Evolutionary conservation across 2,888 invertebrate genomes (phyloP).

Genomic region (Cerastis leucographa): DNA sequence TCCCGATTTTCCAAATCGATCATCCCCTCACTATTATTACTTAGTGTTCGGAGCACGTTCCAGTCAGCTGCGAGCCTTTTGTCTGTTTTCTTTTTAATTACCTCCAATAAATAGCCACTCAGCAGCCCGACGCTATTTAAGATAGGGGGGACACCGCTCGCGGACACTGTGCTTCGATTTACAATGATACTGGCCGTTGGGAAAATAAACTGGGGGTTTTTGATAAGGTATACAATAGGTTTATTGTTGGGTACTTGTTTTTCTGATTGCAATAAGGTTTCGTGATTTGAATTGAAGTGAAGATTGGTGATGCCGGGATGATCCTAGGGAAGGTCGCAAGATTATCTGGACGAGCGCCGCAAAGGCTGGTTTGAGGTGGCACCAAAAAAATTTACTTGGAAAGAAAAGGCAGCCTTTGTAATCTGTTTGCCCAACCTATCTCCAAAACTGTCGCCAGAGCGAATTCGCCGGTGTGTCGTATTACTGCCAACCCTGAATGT

Average conservation of each 20-base stretch:
- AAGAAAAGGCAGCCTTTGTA: no score
- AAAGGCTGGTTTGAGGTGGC: no score
- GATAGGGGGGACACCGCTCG: conserved; percentile 73
- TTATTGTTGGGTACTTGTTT: neutral
- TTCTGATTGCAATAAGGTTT: neutral
- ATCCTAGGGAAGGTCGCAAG: no score
- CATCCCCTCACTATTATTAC: conserved; percentile 64
- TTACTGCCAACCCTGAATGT: no score
- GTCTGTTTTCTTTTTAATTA: conserved; percentile 90
- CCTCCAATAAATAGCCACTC: conserved; percentile 85
- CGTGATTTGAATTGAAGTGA: neutral
- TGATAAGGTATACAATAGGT: conserved; percentile 1
- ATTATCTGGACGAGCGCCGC: no score
- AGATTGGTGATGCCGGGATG: no score
- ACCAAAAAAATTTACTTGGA: no score
- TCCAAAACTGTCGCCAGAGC: no score
- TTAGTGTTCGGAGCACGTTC: conserved; percentile 84
- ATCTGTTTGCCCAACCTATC: no score
- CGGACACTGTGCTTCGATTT: conserved; percentile 61
- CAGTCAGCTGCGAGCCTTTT: conserved; percentile 86
- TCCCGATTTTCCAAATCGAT: conserved; percentile 19
- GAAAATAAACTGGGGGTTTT: conserved; percentile 33
- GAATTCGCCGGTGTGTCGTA: no score
- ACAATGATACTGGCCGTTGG: conserved; percentile 49
- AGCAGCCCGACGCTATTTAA: conserved; percentile 70